phyloP scores from a whole-genome alignment of 1,140 invertebrate species.

The Pachyrhynchus sulphureomaculatus region DNA sequence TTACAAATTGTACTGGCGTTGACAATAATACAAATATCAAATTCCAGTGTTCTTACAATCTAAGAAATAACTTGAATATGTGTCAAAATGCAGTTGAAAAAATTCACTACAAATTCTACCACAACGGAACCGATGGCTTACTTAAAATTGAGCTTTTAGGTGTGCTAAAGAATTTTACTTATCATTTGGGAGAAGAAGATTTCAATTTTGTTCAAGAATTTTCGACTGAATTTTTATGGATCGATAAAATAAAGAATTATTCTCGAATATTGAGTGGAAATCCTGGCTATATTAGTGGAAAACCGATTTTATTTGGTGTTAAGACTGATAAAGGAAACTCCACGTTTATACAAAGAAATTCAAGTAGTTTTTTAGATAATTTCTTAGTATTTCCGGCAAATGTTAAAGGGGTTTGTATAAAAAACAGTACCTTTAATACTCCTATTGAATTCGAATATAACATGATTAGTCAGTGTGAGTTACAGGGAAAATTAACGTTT shows the following conservation, averaged over 20 bases:
- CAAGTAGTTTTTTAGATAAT: conserved; percentile 38
- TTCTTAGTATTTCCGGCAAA: conserved; percentile 53
- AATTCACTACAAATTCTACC: conserved; percentile 57
- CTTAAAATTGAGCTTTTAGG: conserved; percentile 52
- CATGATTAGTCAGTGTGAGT: conserved; percentile 52
- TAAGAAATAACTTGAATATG: conserved; percentile 26
- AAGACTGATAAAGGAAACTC: conserved; percentile 35
- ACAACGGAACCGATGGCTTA: conserved; percentile 62
- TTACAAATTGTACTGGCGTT: conserved; percentile 41
- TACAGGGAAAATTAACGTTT: conserved; percentile 33
- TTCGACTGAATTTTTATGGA: conserved; percentile 56
- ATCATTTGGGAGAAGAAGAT: conserved; percentile 28
- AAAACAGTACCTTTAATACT: conserved; percentile 46
- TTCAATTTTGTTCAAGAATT: conserved; percentile 55
- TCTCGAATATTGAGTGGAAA: conserved; percentile 62
- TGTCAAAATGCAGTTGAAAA: conserved; percentile 51
- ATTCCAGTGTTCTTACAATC: conserved; percentile 23
- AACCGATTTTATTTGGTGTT: conserved; percentile 61
- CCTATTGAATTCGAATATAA: conserved; percentile 56
- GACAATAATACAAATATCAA: conserved; percentile 31
- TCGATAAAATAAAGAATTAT: conserved; percentile 43
- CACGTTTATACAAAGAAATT: conserved; percentile 23
- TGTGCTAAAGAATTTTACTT: conserved; percentile 50
- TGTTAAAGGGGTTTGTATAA: conserved; percentile 50
- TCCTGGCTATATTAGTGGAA: conserved; percentile 65